Evolutionary conservation across 2,113 vertebrate genomes (phyloP), one percentile per base, ranked within the genome.

Genomic region (Progne subis): DNA sequence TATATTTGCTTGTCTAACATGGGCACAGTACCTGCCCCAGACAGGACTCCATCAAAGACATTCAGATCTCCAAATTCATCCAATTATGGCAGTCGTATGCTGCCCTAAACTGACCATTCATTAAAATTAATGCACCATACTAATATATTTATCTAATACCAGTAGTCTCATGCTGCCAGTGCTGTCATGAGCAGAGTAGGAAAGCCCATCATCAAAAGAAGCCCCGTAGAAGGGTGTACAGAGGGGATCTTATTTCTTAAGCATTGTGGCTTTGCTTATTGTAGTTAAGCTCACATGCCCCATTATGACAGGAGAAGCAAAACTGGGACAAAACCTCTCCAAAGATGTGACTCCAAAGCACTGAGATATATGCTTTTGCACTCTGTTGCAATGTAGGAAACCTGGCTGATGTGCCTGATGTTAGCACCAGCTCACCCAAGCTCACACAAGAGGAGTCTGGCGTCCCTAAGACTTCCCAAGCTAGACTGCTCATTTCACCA

Each of bases 381-480:
- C 18, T 55, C 47, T 1, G 0, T 39, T 72, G 17, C 8, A 44
- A 53, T 8, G 37, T 44, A 44, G 41, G 34, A 91, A 80, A 78
- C 20, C 44, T 60, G 74, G n/a, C 21, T 86, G 65, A 57, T n/a
- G 34, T 24, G 16, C 2, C 1, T 24, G 32, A 47, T 0, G 0
- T 50, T 34, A 31, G 39, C 8, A 14, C 13, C 2, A 1, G 25
- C 16, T 75, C n/a, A 72, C 18, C 6, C 2, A 2, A 64, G 31
- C 12, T 49, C 25, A 68, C 56, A n/a, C 5, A 50, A 19, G 34
- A 63, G 67, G 8, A 78, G 14, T 8, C 0, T 46, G 41, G 9
- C 67, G 64, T 71, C 37, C 18, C 53, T 61, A 75, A 82, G 49
- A 49, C 9, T 86, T 44, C 44, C n/a, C 56, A 71, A 75, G 32